Percentiles rank a stretch among this genome's conserved stretches.
Evolutionary conservation across 2,888 invertebrate genomes (phyloP).

Genomic region (Oeneis ivallda): DNA sequence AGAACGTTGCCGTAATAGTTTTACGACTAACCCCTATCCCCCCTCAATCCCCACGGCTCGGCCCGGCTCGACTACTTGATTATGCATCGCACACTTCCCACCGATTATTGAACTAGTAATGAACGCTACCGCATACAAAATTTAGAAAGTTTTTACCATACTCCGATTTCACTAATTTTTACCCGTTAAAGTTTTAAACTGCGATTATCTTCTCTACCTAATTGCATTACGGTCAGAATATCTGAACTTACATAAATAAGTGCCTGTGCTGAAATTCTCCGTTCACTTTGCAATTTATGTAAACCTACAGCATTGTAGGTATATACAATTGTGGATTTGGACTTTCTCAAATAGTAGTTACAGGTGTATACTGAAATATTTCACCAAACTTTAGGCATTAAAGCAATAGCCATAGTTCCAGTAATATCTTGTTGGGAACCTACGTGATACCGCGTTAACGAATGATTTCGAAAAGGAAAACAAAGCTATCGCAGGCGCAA

Average conservation of each 20-base stretch:
- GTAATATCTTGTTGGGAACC: neutral
- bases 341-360: neutral
- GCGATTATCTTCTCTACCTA: constrained; percentile 33
- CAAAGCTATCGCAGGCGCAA: constrained; percentile 44
- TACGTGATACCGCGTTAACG: neutral
- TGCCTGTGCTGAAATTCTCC: constrained; percentile 22
- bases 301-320: too few species aligned
- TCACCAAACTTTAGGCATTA: neutral
- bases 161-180: constrained; percentile 45
- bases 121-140: constrained; percentile 63
- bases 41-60: constrained; percentile 41
- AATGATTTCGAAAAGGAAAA: neutral
- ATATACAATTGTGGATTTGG: too few species aligned
- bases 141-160: constrained; percentile 50
- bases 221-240: constrained; percentile 23
- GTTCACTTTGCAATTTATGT: neutral
- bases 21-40: constrained; percentile 62
- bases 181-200: constrained; percentile 41
- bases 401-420: neutral
- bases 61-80: constrained; percentile 69
- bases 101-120: constrained; percentile 79
- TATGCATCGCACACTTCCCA: constrained; percentile 76
- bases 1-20: constrained; percentile 78
- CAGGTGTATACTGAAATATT: too few species aligned
- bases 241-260: constrained; percentile 30